Evolutionary conservation across 2,113 vertebrate genomes (phyloP), one percentile per base, ranked within the genome.

Genomic region (Albula glossodonta): DNA sequence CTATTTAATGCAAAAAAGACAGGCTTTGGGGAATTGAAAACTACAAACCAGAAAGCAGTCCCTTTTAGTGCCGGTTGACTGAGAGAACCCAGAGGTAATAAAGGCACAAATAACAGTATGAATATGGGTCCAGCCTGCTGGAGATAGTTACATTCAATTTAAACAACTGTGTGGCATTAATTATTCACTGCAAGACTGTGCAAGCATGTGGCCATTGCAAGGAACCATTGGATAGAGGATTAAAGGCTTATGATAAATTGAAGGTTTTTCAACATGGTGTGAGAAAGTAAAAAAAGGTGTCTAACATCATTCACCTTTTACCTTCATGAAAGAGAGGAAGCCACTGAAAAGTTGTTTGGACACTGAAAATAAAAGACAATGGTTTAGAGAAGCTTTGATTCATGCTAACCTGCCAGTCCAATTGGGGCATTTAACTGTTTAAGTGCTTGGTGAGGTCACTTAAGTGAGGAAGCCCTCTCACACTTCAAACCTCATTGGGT

Each of bases 121-220:
- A 31, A n/a, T 51, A 48, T 15, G 78, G 66, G 41, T 49, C 78
- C 31, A 4, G 50, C 50, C 19, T 10, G 49, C 51, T 52, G 80
- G 80, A 52, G 19, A 52, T 51, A n/a, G 50, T 81, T 51, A 52
- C 11, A 56, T 81, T 56, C 80, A 25, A 53, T 81, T 81, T 81
- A 25, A 81, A 81, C 11, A 41, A 22, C 53, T 85, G 17, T 41
- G 6, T 51, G 6, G 8, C 77, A 79, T 79, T 13, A 49, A 79
- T 79, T 78, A 57, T 78, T 60, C 77, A 49, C 74, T n/a, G 57
- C 53, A 8, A 56, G 31, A 60, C 5, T 57, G 52, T 70, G 78
- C 10, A 22, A 81, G 50, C 19, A 4, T 7, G 8, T 17, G 51
- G 52, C 80, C 52, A 22, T 7, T 81, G 79, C 79, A 80, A 51